Evolutionary conservation across 2,888 invertebrate species (phyloP), one percentile per base, ranked within the genome.

Genomic region (Diogma glabrata): DNA sequence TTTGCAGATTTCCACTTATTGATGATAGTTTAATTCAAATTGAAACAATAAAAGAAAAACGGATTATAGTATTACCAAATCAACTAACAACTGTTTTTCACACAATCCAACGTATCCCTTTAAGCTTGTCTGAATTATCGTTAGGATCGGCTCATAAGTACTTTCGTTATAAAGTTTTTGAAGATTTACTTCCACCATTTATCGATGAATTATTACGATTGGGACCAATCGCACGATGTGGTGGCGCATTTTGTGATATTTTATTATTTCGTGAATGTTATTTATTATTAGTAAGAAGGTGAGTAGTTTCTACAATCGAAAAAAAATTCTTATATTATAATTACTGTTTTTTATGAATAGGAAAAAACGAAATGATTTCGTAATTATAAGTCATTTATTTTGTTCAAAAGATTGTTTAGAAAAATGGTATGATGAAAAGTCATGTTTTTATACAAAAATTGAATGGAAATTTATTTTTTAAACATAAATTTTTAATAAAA

Each of bases 371-470:
- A 46, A 46, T 16, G 46, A 46, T 16, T 24, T 24, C 10, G 46
- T 46, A 10, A 46, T 46, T 9, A 46, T 46, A 26, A 30, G n/a
- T 12, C 30, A 48, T 30, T 22, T 48, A 14, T 48, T 48, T 22
- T 48, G 48, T 20, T 48, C 48, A 10, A 48, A 33, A 33, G 48
- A 48, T 33, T 48, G 48, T 20, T 12, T 30, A 20, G 48, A 48
- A 6, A 19, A 30, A 30, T 48, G 48, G 48, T 33, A 83, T 69
- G 46, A 46, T 4, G 46, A 24, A 6, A 46, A 46, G 24, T 24
- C 46, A 10, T 16, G 23, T 7, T 46, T 46, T 26, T 46, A 46
- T 24, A 22, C 16, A 9, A 46, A 24, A 16, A 22, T 22, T 16
- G 23, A 46, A 10, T 46, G 46, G 46, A 24, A 22, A 46, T 46